phyloP scores from a whole-genome alignment of 2,797 vertebrate species.

The Mergus octosetaceus region DNA sequence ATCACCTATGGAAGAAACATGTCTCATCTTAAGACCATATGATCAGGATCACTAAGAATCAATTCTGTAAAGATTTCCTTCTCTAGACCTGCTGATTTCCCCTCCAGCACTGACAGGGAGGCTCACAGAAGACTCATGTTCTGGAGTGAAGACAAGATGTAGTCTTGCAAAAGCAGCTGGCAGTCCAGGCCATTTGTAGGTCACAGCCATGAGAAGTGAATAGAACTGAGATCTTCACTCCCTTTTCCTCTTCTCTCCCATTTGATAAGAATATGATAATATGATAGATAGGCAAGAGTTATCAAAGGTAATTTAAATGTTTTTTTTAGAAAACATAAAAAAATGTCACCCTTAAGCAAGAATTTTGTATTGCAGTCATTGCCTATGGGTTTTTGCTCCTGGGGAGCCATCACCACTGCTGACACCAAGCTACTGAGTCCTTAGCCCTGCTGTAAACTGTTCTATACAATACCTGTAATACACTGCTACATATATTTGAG shows the following conservation, averaged over 20 bases:
- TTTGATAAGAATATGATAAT: no score
- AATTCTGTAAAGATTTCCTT: not conserved
- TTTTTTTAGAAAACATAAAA: not conserved
- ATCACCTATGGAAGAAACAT: not conserved
- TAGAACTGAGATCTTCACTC: not conserved
- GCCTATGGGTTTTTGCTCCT: not conserved
- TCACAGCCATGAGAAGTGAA: not conserved
- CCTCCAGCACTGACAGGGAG: accelerated
- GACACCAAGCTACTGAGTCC: not conserved
- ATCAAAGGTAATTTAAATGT: no score
- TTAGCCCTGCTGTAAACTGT: not conserved
- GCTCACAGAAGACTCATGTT: accelerated
- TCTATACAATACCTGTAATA: not conserved
- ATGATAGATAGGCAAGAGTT: no score
- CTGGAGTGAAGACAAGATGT: accelerated
- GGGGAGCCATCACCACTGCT: accelerated
- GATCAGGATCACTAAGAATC: no score
- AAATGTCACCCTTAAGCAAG: no score
- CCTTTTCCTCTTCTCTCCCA: not conserved
- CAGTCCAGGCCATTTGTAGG: not conserved
- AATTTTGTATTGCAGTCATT: not conserved
- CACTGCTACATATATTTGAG: accelerated
- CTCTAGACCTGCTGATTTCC: not conserved
- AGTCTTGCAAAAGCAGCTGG: not conserved
- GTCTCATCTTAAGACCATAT: not conserved